Evolutionary conservation across 2,888 invertebrate genomes (phyloP).

Genomic region (Epinotia nisella): DNA sequence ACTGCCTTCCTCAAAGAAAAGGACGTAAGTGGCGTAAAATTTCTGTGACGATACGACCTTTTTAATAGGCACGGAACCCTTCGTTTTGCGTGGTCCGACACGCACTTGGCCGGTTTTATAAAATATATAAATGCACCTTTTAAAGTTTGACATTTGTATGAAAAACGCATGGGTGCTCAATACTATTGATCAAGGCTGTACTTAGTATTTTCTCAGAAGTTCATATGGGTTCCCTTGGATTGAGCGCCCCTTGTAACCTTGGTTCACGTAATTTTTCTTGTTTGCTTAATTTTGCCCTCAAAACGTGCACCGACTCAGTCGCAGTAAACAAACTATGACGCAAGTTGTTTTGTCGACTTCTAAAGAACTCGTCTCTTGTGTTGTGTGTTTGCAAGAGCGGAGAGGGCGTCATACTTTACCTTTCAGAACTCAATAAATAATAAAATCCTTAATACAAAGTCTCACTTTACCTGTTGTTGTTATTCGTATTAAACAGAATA

Average conservation of each 20-base stretch:
- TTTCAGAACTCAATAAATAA: conserved; percentile 21
- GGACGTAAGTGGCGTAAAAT: no score
- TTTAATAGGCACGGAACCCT: no score
- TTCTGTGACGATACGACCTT: no score
- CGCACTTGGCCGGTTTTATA: no score
- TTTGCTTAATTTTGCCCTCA: conserved; percentile 39
- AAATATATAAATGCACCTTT: no score
- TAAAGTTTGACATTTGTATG: no score
- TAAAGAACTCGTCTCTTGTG: conserved; percentile 69
- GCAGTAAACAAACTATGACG: conserved; percentile 58
- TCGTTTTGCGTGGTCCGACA: no score
- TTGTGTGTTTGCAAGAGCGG: conserved; percentile 77
- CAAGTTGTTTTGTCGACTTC: conserved; percentile 76
- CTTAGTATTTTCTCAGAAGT: no score
- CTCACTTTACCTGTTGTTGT: not conserved
- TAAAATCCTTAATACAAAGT: not conserved
- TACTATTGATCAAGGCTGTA: no score
- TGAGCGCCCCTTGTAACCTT: conserved; percentile 5
- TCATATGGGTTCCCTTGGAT: conserved; percentile 11
- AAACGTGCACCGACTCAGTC: conserved; percentile 28
- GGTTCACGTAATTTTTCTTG: conserved; percentile 15
- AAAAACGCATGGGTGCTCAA: no score
- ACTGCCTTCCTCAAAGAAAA: no score
- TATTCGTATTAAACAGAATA: not conserved
- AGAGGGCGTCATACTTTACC: conserved; percentile 60